Base-by-base conservation (phyloP, 2,113 vertebrate genomes). In the Forbesichthys papilliferus region DNA sequence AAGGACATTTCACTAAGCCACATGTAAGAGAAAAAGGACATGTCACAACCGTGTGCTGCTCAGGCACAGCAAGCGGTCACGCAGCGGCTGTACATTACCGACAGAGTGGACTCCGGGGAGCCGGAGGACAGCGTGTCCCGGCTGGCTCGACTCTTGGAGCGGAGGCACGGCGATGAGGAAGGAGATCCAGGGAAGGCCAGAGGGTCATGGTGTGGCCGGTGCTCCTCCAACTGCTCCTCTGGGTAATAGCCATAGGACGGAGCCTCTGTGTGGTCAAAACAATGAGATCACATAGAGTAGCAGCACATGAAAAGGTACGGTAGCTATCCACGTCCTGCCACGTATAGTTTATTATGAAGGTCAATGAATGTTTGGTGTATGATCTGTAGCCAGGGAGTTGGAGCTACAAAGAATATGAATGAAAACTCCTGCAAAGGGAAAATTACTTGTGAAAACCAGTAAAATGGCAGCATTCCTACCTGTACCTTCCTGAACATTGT, bases 121-220 rank as follows among this genome's bases (percentile, higher is more conserved):
- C 94, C 94, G 0, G 93, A 93, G 60, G 92, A 93, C 61, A 93
- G 88, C 0, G 91, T 91, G 47, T 96, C 94, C 3, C 92, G 87
- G 87, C 93, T 92, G 83, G 89, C 92, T 49, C 94, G 91, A 84
- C 93, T 94, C 85, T 96, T 96, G 76, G 93, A 94, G 65, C 92
- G 86, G 36, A 97, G 94, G 5, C 93, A 93, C 0, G 96, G 96
- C 0, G 96, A 96, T 20, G 94, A 95, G 6, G 94, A 92, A 0
- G 95, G 95, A 0, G 96, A 98, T 73, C 95, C 94, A 0, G 92
- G 90, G 80, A 94, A 95, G 66, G 94, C 93, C 77, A 96, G 92
- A 58, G 92, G 85, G 13, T 95, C 94, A 73, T 94, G 94, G 57
- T 64, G 71, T 56, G 88, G 85, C 75, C 89, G 86, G 81, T 92